A percentile compares a stretch with the other conserved stretches of the same genome.
Conservation (phyloP, 2,797 vertebrate genomes). For the Pelodytes ibericus region DNA sequence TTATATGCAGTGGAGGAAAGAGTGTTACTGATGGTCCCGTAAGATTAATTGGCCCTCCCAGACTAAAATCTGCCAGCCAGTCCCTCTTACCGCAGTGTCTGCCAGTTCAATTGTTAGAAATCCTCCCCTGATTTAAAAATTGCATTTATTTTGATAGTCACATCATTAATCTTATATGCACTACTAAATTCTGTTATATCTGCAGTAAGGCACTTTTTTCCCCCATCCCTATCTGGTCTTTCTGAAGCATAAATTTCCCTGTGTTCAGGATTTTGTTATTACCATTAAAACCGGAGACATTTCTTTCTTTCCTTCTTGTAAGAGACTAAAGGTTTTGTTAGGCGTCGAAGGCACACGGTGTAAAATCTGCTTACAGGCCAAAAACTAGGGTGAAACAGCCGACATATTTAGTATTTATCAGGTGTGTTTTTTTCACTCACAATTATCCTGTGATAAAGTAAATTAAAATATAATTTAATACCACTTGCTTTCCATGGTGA, state of each 20-base stretch:
- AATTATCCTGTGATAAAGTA: background rate
- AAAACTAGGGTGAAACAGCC: background rate
- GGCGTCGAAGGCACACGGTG: background rate
- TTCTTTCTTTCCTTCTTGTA: background rate
- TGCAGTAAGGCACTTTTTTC: constrained; percentile 8
- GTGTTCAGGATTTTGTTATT: background rate
- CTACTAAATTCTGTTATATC: constrained; percentile 7
- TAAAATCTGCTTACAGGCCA: background rate
- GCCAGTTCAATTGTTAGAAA: constrained; percentile 2
- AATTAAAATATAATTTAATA: background rate
- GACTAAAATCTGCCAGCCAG: background rate
- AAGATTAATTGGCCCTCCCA: constrained; percentile 11
- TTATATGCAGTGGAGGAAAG: background rate
- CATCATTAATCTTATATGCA: constrained; percentile 19
- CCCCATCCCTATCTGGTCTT: constrained; percentile 4
- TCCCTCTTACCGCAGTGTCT: background rate
- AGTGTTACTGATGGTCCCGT: background rate
- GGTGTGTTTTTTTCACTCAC: background rate
- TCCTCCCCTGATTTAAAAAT: constrained; percentile 5
- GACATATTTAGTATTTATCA: background rate
- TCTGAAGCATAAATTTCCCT: background rate
- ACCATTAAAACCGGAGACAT: background rate
- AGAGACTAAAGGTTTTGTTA: constrained; percentile 1
- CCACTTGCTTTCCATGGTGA: background rate
- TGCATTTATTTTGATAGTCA: constrained; percentile 8